phyloP scores from a whole-genome alignment of 2,113 vertebrate genomes.

The Isichthys henryi region DNA sequence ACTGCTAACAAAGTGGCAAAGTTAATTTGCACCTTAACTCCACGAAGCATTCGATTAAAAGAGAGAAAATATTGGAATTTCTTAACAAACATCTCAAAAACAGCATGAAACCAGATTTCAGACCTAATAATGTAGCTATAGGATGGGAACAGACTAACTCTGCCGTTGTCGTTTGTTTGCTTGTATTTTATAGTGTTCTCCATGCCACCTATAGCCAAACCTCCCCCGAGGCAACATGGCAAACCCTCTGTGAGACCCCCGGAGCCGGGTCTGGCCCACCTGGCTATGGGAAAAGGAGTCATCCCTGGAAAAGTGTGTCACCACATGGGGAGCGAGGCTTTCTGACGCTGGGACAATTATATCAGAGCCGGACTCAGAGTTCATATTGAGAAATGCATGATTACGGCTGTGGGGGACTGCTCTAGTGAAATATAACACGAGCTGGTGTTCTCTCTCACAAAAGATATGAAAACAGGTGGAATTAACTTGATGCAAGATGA shows the following conservation, averaged over 20 bases:
- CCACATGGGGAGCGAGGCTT: slow-evolving; percentile 23
- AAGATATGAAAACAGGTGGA: neutral
- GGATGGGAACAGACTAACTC: neutral
- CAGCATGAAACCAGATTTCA: neutral
- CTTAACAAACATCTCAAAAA: neutral
- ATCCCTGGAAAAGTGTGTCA: slow-evolving; percentile 47
- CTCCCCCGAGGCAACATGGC: neutral
- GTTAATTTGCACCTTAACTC: neutral
- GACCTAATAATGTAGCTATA: neutral
- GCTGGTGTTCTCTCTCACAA: slow-evolving; percentile 13
- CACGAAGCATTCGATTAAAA: neutral
- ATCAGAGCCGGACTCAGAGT: slow-evolving; percentile 32
- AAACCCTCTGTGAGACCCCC: slow-evolving; percentile 17
- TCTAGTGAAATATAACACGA: neutral
- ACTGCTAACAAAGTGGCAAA: neutral
- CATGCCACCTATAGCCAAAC: neutral
- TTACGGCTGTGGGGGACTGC: slow-evolving; percentile 16
- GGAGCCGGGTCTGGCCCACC: slow-evolving; percentile 9
- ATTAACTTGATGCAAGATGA: neutral
- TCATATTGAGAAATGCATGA: slow-evolving; percentile 15
- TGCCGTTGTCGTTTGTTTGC: neutral
- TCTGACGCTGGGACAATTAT: slow-evolving; percentile 35
- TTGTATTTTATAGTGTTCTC: neutral
- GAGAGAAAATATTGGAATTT: neutral
- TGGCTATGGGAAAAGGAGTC: slow-evolving; percentile 27